Base-by-base conservation (phyloP, 2,888 invertebrate genomes). In the Drosophila bunnanda region DNA sequence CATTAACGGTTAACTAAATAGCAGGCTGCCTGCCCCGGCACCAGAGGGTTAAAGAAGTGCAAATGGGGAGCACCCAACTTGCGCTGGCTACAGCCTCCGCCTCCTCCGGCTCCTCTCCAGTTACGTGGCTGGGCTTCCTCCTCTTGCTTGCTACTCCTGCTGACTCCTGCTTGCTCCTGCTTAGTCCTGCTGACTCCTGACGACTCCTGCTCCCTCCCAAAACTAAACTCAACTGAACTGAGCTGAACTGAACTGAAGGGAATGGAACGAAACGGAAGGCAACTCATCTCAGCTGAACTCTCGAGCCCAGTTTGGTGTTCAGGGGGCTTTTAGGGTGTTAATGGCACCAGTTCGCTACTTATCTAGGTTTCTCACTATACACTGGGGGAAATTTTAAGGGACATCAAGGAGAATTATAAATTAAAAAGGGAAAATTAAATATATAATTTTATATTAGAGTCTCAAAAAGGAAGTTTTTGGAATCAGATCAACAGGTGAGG, bases 1-100 rank as follows among this genome's bases (percentile, higher is more conserved):
- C 81, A 85, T 85, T 86, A 85, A 85, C 82, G 82, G 85, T 85
- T 85, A 86, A 79, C 82, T 84, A 86, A 85, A 82, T 74, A 85
- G 79, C 52, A 62, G 59, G 59, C 64, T 28, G 50, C 38, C 39
- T 17, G 48, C 38, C 25, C 60, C 32, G 41, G 41, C 61, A 56
- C 53, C 60, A 54, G 39, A 56, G 64, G 64, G 67, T 70, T 50
- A 65, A 57, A 36, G 28, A 34, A 34, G 43, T 28, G 48, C 57
- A 46, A 22, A 32, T 59, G 48, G 39, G 44, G 46, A 22, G 30
- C 39, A 43, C 32, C 55, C 32, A 57, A 69, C 52, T 67, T 57
- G 48, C 34, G 46, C 46, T n/a, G 36, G 60, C 66, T 12, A 30
- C 48, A 17, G 48, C n/a, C 28, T 9, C 15, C 69, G 74, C 65